Evolutionary conservation across 2,888 invertebrate genomes (phyloP).

Genomic region (Pyrgus malvae): DNA sequence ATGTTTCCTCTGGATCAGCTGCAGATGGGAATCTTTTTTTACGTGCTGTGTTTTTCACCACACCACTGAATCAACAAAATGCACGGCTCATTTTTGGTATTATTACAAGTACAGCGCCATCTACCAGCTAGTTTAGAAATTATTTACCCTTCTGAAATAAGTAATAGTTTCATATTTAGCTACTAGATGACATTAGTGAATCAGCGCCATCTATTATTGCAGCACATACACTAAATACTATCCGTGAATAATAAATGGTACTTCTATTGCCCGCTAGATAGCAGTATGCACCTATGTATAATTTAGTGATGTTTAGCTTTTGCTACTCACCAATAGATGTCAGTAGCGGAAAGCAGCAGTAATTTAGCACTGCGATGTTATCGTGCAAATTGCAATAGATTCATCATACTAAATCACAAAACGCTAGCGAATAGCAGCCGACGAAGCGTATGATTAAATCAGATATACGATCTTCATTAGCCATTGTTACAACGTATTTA

Average conservation of each 20-base stretch:
- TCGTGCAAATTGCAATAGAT: conserved; percentile 36
- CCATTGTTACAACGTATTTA: conserved; percentile 40
- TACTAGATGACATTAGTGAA: neutral
- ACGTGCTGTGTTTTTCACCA: too few species aligned
- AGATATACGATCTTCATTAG: conserved; percentile 57
- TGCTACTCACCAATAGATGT: conserved; percentile 35
- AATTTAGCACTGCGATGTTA: conserved; percentile 16
- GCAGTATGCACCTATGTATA: conserved; percentile 22
- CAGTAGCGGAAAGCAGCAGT: conserved; percentile 18
- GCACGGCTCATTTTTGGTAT: too few species aligned
- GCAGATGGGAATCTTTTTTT: too few species aligned
- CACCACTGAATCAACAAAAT: too few species aligned
- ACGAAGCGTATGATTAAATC: conserved; percentile 50
- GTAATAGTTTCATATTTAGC: neutral
- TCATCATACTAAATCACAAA: conserved; percentile 45
- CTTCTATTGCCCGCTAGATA: conserved; percentile 33
- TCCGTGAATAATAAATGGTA: neutral
- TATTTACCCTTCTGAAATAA: neutral
- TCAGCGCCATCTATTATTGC: neutral
- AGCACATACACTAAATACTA: too few species aligned
- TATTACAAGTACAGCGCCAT: neutral
- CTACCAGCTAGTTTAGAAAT: neutral
- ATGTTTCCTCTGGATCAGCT: too few species aligned
- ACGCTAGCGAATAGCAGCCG: conserved; percentile 39
- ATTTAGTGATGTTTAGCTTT: too few species aligned